Percentiles rank a stretch among this genome's conserved stretches.
Evolutionary conservation across 2,113 vertebrate species (phyloP).

Genomic region (Leptosomus discolor): DNA sequence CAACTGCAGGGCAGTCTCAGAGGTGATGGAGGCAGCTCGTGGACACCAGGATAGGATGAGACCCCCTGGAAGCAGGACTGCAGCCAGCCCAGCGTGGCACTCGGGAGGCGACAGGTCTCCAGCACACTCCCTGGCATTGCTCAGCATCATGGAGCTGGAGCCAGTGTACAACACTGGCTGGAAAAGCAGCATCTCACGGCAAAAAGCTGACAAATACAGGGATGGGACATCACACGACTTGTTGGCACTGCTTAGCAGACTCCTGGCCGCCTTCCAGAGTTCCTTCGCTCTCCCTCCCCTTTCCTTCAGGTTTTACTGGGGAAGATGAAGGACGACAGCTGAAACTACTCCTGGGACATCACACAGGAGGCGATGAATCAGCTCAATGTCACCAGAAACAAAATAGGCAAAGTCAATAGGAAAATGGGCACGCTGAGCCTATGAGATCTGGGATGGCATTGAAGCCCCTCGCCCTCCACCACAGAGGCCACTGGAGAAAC

Average conservation of each 20-base stretch:
- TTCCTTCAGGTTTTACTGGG: background rate
- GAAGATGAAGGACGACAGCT: background rate
- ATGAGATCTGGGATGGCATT: background rate
- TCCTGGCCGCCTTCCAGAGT: background rate
- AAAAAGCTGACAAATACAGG: background rate
- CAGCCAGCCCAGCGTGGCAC: background rate
- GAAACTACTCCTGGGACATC: background rate
- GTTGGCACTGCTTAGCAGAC: accelerated
- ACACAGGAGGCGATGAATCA: background rate
- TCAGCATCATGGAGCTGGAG: background rate
- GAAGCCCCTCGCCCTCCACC: background rate
- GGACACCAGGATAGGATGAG: background rate
- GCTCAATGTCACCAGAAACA: background rate
- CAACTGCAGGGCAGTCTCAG: background rate
- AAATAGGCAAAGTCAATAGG: background rate
- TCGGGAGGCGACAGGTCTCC: background rate
- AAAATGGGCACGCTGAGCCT: background rate
- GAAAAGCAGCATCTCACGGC: background rate
- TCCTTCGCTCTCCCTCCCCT: background rate
- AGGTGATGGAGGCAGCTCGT: background rate
- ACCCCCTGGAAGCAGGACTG: background rate
- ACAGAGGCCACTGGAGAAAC: background rate
- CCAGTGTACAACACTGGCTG: background rate
- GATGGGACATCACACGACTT: background rate
- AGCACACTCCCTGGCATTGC: accelerated